These are phyloP conservation scores for Drosophila neoperkinsi DNA, from an alignment of 2,888 invertebrate genomes.

Conservation along the genomic window DNA sequence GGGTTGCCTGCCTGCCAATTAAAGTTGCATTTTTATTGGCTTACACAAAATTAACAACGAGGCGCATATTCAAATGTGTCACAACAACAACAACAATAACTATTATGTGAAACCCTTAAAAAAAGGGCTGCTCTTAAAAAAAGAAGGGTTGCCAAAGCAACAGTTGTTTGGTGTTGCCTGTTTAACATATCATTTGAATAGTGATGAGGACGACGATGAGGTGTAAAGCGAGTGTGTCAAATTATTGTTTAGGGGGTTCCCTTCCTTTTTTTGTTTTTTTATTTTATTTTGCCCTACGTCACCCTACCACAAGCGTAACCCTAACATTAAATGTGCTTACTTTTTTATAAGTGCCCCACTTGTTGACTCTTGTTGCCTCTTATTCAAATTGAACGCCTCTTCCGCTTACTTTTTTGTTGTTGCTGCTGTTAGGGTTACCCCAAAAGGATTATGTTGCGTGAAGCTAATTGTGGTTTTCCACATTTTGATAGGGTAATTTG, in stretches of 20 bases:
- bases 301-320: constrained; percentile 19
- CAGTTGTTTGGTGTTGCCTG: constrained; percentile 61
- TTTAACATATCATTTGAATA: constrained; percentile 80
- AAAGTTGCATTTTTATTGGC: constrained; percentile 77
- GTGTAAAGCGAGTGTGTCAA: constrained; percentile 57
- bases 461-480: constrained; percentile 52
- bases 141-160: constrained; percentile 48
- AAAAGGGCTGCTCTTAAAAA: constrained; percentile 52
- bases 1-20: constrained; percentile 70
- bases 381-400: constrained; percentile 71
- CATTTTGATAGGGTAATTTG: constrained; percentile 51
- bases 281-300: not conserved
- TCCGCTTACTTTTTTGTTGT: constrained; percentile 23
- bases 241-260: constrained; percentile 27
- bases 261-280: not conserved
- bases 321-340: constrained; percentile 18
- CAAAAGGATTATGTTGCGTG: constrained; percentile 60
- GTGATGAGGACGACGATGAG: constrained; percentile 76
- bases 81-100: constrained; percentile 43
- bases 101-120: constrained; percentile 17
- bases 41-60: constrained; percentile 70
- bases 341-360: constrained; percentile 54
- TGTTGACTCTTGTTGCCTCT: constrained; percentile 55
- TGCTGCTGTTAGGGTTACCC: constrained; percentile 8
- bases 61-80: constrained; percentile 60